These are phyloP conservation scores for Ctenodactylus gundi DNA, from an alignment of 2,113 vertebrate genomes.

Conservation along the genomic window DNA sequence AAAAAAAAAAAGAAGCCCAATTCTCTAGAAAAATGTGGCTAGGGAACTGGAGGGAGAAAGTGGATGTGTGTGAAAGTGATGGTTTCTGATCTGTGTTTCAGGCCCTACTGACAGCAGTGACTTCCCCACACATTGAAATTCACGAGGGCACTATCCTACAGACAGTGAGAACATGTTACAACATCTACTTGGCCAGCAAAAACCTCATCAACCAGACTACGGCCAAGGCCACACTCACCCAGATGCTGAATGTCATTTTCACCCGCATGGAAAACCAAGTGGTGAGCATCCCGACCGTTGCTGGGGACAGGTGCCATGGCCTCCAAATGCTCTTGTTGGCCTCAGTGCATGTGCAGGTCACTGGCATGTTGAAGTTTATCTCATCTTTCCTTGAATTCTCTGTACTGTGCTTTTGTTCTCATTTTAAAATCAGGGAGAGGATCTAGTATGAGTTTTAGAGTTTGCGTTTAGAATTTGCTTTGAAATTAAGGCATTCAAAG, in stretches of 20 bases:
- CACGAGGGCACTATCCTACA: constrained; percentile 97
- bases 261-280: constrained; percentile 98
- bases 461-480: constrained; percentile 29
- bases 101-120: constrained; percentile 97
- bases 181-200: constrained; percentile 98
- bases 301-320: neutral
- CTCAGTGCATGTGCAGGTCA: neutral
- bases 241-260: constrained; percentile 99
- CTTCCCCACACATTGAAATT: constrained; percentile 97
- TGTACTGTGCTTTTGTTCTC: neutral
- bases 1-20: neutral
- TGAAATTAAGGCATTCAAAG: neutral
- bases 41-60: no score
- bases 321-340: neutral
- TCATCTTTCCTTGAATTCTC: neutral
- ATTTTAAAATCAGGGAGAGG: neutral
- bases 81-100: constrained; percentile 67
- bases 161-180: constrained; percentile 98
- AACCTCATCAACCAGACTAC: constrained; percentile 99
- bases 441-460: neutral
- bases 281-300: constrained; percentile 81
- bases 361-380: neutral
- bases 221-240: constrained; percentile 97
- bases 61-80: neutral
- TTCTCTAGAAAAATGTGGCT: neutral